Conservation (phyloP, 2,797 vertebrate genomes). For the Macropodus opercularis region DNA sequence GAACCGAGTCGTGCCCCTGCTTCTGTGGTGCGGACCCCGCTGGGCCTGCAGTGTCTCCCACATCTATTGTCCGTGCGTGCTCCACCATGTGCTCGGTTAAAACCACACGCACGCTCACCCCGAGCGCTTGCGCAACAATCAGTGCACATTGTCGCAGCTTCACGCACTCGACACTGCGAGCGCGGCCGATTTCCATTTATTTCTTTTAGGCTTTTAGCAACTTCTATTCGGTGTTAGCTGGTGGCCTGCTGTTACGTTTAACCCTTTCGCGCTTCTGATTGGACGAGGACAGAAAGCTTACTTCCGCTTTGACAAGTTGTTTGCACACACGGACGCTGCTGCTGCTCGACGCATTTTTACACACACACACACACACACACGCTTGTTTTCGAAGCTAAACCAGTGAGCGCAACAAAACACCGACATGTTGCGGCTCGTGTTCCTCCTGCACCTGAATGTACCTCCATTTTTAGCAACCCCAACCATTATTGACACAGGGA, state of each 20-base stretch:
- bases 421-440: background rate
- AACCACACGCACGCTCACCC: background rate
- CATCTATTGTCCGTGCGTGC: slow-evolving; percentile 67
- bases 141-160: background rate
- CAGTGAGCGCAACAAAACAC: background rate
- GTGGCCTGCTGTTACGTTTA: slow-evolving; percentile 37
- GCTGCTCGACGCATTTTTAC: background rate
- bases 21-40: background rate
- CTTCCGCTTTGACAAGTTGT: slow-evolving; percentile 70
- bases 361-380: too few relatives aligned
- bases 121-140: background rate
- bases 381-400: background rate
- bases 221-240: slow-evolving; percentile 19
- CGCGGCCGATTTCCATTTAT: background rate
- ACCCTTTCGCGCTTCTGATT: slow-evolving; percentile 68
- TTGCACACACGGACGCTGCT: background rate
- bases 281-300: slow-evolving; percentile 47
- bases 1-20: background rate
- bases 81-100: slow-evolving; percentile 78
- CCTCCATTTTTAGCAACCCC: background rate
- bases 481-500: background rate
- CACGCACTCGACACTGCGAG: background rate
- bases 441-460: background rate
- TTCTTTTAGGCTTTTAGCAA: background rate
- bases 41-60: slow-evolving; percentile 33